Percentiles rank a stretch among this genome's conserved stretches.
These are phyloP conservation scores for Acanthopagrus latus DNA, from an alignment of 2,797 vertebrate species.

Conservation along the genomic window DNA sequence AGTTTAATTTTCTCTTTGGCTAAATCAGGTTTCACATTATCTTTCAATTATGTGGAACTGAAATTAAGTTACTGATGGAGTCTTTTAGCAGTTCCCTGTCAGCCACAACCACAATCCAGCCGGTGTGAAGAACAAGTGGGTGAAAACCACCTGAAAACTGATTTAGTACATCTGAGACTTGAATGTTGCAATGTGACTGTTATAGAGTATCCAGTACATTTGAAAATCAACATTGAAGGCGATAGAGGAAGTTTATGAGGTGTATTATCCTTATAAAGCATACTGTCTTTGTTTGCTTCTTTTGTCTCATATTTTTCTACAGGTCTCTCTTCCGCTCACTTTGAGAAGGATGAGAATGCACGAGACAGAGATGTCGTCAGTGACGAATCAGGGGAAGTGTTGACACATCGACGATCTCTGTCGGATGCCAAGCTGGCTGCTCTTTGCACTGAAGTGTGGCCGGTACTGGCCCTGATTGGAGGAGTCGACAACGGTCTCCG, in stretches of 20 bases:
- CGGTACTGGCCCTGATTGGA: slow-evolving; percentile 86
- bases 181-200: neutral
- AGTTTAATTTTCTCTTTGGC: slow-evolving; percentile 11
- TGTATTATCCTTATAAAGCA: neutral
- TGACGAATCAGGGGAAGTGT: slow-evolving; percentile 56
- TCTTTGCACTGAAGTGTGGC: slow-evolving; percentile 87
- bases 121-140: slow-evolving; percentile 10
- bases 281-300: slow-evolving; percentile 14
- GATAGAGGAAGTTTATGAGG: neutral
- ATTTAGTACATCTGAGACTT: neutral
- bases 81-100: neutral
- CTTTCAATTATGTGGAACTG: slow-evolving; percentile 10
- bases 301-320: slow-evolving; percentile 3
- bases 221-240: neutral
- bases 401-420: slow-evolving; percentile 68
- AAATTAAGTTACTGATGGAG: neutral
- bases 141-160: neutral
- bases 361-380: slow-evolving; percentile 32
- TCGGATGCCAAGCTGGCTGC: slow-evolving; percentile 83
- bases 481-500: slow-evolving; percentile 88
- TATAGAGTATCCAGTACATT: neutral
- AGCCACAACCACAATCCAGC: neutral
- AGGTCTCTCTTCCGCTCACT: slow-evolving; percentile 67
- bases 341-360: slow-evolving; percentile 66
- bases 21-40: slow-evolving; percentile 5